Conservation (phyloP, 2,888 invertebrate species). For the Mylabris sibirica region DNA sequence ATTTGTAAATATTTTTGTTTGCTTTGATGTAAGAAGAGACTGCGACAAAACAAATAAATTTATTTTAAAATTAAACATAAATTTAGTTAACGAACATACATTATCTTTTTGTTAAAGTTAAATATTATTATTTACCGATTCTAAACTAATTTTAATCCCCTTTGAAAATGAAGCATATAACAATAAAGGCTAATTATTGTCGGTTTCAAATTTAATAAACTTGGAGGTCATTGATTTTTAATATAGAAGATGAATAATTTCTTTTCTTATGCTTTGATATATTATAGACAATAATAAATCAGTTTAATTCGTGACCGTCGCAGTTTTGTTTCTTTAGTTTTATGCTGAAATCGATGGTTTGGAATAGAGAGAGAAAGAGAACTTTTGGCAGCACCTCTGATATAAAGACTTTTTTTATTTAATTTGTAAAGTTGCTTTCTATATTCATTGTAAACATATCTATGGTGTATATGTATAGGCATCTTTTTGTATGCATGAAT, state of each 20-base stretch:
- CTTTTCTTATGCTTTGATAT: neutral
- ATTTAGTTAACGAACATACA: neutral
- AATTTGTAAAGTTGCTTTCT: neutral
- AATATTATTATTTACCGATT: neutral
- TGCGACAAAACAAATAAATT: neutral
- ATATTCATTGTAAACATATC: neutral
- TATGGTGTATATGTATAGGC: neutral
- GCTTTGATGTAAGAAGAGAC: neutral
- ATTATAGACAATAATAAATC: neutral
- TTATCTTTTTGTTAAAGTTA: neutral
- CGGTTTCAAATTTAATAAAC: neutral
- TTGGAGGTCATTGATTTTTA: neutral
- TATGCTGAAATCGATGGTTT: neutral
- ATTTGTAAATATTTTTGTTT: neutral
- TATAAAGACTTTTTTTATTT: neutral
- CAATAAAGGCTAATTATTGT: neutral
- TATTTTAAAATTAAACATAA: neutral
- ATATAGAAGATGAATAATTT: neutral
- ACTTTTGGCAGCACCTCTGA: neutral
- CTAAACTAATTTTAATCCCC: neutral
- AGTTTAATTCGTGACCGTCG: neutral
- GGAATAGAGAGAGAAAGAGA: neutral
- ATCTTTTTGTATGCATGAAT: slow-evolving; percentile 12
- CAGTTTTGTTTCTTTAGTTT: neutral
- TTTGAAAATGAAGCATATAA: neutral